Base-by-base conservation (phyloP, 2,113 vertebrate species). In the Gobius niger region DNA sequence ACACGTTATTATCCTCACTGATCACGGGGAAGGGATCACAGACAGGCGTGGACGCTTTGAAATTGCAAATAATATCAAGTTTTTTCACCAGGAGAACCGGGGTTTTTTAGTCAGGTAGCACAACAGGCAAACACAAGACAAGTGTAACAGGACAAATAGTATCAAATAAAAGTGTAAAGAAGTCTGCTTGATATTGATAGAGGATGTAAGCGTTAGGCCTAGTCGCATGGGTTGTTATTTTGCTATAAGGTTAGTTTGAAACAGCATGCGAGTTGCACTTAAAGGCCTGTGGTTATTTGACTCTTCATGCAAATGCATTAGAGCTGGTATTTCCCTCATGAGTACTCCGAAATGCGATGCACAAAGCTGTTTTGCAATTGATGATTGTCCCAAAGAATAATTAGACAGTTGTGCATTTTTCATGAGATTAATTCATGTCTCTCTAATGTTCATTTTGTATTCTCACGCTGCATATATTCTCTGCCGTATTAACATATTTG, bases 371-470 rank as follows among this genome's bases (percentile, higher is more conserved):
- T 88, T 87, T 76, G 76, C 67, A 87, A 87, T 74, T 88, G 69
- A 87, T 82, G 61, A 73, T 79, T 75, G 64, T 76, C 71, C 70
- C 75, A 46, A 67, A 62, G 76, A 85, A 87, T 85, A 85, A 85
- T 88, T 86, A 76, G 82, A 75, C 71, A 80, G 68, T 50, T 75
- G 84, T 90, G 79, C 77, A 86, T 87, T 83, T 90, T 88, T 89
- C 85, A 87, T 88, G 76, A 89, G 82, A 80, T 82, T 80, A 83
- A 86, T 77, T 86, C 74, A 77, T 74, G 65, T 69, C 72, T 85
- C 74, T 81, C 77, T 84, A 81, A 75, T 82, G 80, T 81, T 81
- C 71, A 12, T 86, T 88, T 88, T 78, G 75, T 83, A 84, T 83
- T 73, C 24, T 70, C 61, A 49, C 71, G 40, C 78, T 75, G 61